Conservation (phyloP, 1,140 invertebrate species). For the Zaprionus ornatus region DNA sequence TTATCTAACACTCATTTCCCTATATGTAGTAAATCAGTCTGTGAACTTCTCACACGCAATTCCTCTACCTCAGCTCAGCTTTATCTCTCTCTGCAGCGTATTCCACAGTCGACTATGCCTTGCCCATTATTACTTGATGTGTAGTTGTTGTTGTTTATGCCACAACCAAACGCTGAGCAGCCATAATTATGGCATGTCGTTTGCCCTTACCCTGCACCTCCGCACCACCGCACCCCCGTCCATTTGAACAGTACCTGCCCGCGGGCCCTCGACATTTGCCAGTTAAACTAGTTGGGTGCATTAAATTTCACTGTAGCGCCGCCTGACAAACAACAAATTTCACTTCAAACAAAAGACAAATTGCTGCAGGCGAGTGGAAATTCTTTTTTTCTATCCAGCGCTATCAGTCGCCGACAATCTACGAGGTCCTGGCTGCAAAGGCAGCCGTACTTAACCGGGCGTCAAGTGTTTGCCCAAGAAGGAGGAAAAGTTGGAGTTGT, state of each 20-base stretch:
- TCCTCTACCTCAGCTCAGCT: background rate
- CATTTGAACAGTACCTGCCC: constrained; percentile 9
- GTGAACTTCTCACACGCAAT: background rate
- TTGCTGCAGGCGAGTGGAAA: constrained; percentile 59
- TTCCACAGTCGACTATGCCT: constrained; percentile 1
- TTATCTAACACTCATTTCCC: no score
- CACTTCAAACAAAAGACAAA: constrained; percentile 82
- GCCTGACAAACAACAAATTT: constrained; percentile 78
- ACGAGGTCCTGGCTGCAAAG: constrained; percentile 35
- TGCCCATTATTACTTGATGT: background rate
- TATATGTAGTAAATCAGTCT: no score
- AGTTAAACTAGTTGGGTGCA: constrained; percentile 54
- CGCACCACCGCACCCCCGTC: background rate
- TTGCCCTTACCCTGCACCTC: constrained; percentile 1
- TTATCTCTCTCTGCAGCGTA: constrained; percentile 24
- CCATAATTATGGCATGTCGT: constrained; percentile 64
- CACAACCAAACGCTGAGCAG: constrained; percentile 52
- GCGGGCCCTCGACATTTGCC: constrained; percentile 37
- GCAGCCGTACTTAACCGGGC: constrained; percentile 42
- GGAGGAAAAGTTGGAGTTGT: constrained; percentile 49
- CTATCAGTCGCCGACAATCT: constrained; percentile 69
- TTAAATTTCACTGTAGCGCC: constrained; percentile 55
- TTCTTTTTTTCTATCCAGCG: constrained; percentile 36
- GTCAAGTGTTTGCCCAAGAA: constrained; percentile 75
- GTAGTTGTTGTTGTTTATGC: constrained; percentile 33